Percentiles rank a stretch among this genome's conserved stretches.
Conservation (phyloP, 2,888 invertebrate genomes). For the Parasteatoda lunata region DNA sequence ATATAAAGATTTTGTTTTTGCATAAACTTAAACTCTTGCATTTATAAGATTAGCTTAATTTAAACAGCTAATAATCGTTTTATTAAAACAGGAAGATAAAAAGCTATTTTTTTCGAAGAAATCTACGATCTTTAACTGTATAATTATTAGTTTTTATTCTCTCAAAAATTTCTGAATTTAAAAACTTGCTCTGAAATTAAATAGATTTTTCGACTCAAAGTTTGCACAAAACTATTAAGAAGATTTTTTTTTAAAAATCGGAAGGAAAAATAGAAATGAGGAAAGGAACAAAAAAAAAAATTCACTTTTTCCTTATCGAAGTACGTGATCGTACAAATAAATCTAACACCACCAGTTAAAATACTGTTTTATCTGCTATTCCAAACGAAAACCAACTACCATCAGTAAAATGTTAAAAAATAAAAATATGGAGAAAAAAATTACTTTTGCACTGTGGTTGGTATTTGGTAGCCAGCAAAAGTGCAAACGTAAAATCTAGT, state of each 20-base stretch:
- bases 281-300: background rate
- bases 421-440: constrained; percentile 44
- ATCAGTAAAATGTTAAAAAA: background rate
- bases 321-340: constrained; percentile 61
- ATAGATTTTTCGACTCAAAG: background rate
- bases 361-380: constrained; percentile 62
- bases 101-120: no score
- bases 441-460: constrained; percentile 30
- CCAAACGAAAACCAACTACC: constrained; percentile 32
- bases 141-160: no score
- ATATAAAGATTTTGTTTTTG: no score
- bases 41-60: no score
- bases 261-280: background rate
- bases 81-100: no score
- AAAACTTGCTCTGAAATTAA: background rate
- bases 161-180: no score
- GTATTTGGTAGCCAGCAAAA: constrained; percentile 31
- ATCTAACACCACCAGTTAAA: constrained; percentile 66
- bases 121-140: no score
- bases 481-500: constrained; percentile 64
- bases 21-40: no score
- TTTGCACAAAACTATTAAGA: background rate
- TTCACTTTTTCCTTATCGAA: constrained; percentile 45
- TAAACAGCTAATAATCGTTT: no score
- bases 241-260: no score